phyloP scores from a whole-genome alignment of 1,140 invertebrate species.

The Orussus abietinus region DNA sequence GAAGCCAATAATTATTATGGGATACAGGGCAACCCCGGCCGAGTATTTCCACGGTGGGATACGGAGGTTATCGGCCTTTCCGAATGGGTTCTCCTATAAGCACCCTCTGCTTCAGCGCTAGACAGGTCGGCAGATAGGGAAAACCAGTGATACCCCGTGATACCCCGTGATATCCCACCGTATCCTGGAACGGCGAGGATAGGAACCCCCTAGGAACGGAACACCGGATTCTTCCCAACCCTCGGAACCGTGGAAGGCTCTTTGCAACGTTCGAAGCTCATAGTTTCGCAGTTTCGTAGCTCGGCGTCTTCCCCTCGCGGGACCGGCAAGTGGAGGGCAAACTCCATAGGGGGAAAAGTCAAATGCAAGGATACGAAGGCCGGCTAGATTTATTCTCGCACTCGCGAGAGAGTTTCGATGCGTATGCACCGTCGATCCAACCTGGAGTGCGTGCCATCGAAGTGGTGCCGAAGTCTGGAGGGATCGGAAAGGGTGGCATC shows the following conservation, averaged over 20 bases:
- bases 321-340: neutral
- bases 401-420: neutral
- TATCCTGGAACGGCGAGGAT: too few species aligned
- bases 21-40: too few species aligned
- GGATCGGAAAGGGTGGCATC: constrained; percentile 35
- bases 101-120: too few species aligned
- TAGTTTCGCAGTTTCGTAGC: constrained; percentile 16
- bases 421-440: neutral
- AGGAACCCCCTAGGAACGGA: too few species aligned
- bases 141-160: too few species aligned
- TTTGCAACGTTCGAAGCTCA: too few species aligned
- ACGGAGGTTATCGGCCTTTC: constrained; percentile 27
- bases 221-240: too few species aligned
- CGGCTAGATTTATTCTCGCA: constrained; percentile 17
- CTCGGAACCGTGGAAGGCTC: too few species aligned
- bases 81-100: constrained; percentile 26
- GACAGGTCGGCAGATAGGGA: too few species aligned
- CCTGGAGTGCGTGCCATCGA: constrained; percentile 7
- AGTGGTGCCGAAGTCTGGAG: constrained; percentile 9
- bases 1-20: too few species aligned
- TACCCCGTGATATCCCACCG: too few species aligned
- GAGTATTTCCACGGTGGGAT: too few species aligned
- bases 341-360: neutral
- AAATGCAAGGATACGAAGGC: constrained; percentile 8
- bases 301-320: constrained; percentile 6